phyloP scores from a whole-genome alignment of 2,113 vertebrate species.

The Rhinoptilus africanus region DNA sequence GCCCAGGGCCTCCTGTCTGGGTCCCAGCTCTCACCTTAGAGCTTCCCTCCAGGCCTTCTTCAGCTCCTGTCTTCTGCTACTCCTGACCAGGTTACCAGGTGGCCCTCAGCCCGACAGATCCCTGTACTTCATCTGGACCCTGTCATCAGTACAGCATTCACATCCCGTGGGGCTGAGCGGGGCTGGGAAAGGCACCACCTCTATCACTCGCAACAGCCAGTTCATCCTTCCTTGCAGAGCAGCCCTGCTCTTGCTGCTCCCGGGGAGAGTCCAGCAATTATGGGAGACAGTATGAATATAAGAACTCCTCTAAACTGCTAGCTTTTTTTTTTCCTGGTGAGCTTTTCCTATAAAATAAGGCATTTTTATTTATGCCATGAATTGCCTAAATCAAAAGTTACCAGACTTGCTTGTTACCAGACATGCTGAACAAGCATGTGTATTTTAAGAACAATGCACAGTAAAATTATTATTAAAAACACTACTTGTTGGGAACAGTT shows the following conservation, averaged over 20 bases:
- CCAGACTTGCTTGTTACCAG: neutral
- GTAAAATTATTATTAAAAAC: neutral
- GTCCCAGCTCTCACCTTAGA: rapidly evolving
- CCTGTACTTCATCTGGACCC: no score
- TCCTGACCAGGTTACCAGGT: rapidly evolving
- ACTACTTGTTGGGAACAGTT: neutral
- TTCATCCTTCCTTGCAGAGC: neutral
- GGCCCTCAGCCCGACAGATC: neutral
- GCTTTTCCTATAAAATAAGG: neutral
- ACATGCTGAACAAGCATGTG: neutral
- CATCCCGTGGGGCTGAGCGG: rapidly evolving
- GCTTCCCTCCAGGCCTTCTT: neutral
- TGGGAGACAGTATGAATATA: neutral
- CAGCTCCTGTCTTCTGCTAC: neutral
- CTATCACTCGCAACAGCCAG: rapidly evolving
- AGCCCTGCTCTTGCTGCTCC: neutral
- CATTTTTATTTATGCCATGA: neutral
- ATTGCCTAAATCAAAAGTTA: neutral
- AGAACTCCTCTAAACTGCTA: neutral
- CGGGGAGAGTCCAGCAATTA: neutral
- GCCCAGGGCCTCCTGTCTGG: rapidly evolving
- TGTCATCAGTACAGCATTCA: neutral
- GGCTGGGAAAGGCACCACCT: neutral
- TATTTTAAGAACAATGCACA: neutral
- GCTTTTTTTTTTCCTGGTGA: neutral